Conservation (phyloP, 2,888 invertebrate species). For the Aphidoletes aphidimyza region DNA sequence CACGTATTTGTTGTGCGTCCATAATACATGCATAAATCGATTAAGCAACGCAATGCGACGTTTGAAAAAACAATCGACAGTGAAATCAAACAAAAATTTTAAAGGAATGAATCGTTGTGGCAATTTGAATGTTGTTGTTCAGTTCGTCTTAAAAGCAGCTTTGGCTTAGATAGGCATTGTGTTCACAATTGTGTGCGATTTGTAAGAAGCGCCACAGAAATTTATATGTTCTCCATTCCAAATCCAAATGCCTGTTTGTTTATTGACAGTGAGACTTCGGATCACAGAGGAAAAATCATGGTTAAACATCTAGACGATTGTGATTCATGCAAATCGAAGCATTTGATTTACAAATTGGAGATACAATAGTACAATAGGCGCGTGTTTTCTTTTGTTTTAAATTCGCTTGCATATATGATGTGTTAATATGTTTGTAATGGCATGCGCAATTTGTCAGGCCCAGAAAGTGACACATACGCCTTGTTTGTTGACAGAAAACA, state of each 20-base stretch:
- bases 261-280: not conserved
- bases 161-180: not conserved
- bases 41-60: conserved; percentile 6
- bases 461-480: conserved; percentile 26
- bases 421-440: not conserved
- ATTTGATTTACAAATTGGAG: conserved; percentile 4
- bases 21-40: not conserved
- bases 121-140: too few species aligned
- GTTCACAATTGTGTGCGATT: not conserved
- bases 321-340: conserved; percentile 25
- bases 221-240: too few species aligned
- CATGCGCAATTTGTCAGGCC: not conserved
- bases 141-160: not conserved
- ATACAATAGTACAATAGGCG: conserved; percentile 19
- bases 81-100: not conserved
- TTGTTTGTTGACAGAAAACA: not conserved
- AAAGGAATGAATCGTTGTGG: not conserved
- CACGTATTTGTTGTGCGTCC: not conserved
- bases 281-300: not conserved
- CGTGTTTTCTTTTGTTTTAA: not conserved
- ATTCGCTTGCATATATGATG: not conserved
- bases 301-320: not conserved
- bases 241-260: too few species aligned
- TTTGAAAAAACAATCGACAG: not conserved
- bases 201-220: not conserved